Evolutionary conservation across 2,797 vertebrate species (phyloP).

Genomic region (Danio albolineatus): DNA sequence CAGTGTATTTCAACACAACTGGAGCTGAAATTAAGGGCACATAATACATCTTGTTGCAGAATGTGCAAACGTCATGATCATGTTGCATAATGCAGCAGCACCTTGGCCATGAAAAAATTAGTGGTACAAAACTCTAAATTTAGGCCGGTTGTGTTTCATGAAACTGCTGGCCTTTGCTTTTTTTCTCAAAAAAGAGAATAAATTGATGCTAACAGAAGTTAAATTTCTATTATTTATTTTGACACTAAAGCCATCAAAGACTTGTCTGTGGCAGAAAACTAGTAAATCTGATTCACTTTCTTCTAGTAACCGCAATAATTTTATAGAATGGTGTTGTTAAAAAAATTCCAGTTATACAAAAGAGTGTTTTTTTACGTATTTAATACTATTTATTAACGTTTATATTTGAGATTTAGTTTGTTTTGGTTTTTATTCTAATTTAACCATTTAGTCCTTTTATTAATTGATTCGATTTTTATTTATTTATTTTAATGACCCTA

Average conservation of each 20-base stretch:
- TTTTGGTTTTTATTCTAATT: no score
- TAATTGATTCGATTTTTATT: no score
- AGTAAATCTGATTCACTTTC: background rate
- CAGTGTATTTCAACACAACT: slow-evolving; percentile 17
- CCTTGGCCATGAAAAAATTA: background rate
- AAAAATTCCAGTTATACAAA: no score
- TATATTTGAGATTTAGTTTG: no score
- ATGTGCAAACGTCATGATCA: background rate
- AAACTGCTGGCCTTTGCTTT: background rate
- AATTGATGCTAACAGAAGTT: background rate
- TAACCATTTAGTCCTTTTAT: no score
- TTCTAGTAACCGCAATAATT: no score
- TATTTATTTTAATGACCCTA: no score
- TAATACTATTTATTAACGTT: no score
- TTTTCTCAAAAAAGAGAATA: no score
- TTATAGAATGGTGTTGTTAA: no score
- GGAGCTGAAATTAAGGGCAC: background rate
- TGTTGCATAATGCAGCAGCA: background rate
- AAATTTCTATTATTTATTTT: background rate
- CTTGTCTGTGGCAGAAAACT: background rate
- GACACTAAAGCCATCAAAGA: background rate
- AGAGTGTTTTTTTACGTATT: no score
- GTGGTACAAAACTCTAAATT: background rate
- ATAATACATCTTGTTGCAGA: background rate
- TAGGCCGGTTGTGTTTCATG: background rate